Evolutionary conservation across 2,113 vertebrate species (phyloP), one percentile per base, ranked within the genome.

Genomic region (Grallaria varia): DNA sequence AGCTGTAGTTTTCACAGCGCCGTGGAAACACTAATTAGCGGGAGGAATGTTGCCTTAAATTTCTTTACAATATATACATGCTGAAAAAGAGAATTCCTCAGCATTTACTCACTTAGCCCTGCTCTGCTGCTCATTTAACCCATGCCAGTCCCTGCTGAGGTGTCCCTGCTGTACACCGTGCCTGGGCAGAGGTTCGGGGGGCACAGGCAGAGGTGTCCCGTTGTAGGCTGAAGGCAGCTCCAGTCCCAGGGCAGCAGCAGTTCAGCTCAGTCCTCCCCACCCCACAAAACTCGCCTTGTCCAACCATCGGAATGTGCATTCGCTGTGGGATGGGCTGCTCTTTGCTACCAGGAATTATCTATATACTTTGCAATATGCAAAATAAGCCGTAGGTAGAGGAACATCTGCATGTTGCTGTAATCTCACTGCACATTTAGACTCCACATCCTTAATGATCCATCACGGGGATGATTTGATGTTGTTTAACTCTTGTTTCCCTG

Each of bases 361-460:
- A n/a, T 66, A 5, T 56, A 66, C 74, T 73, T 93, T 78, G 91
- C 84, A 89, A 90, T 89, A 93, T 89, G 95, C 88, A 94, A 96
- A 96, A 91, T 77, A 87, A 87, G 62, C 59, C 47, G 33, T 56
- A 11, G 9, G 55, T 96, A 89, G 49, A 80, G 63, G 90, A 98
- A 96, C 97, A 97, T 97, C 97, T 98, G 95, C 96, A 88, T 1
- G 10, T 81, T 74, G 56, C 90, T 85, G 84, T 95, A 96, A 95
- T 95, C 94, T 95, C 67, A 84, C 93, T 21, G 8, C 89, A 89
- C 86, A 74, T 97, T 97, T 97, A 96, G 87, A 88, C 94, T 95
- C 76, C 96, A 95, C 90, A 84, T 93, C 91, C 96, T 96, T 97
- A 97, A 98, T 95, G 97, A 97, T 96, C 97, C 76, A 95, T 96